Evolutionary conservation across 2,113 vertebrate species (phyloP).

Genomic region (Cygnus buccinator): DNA sequence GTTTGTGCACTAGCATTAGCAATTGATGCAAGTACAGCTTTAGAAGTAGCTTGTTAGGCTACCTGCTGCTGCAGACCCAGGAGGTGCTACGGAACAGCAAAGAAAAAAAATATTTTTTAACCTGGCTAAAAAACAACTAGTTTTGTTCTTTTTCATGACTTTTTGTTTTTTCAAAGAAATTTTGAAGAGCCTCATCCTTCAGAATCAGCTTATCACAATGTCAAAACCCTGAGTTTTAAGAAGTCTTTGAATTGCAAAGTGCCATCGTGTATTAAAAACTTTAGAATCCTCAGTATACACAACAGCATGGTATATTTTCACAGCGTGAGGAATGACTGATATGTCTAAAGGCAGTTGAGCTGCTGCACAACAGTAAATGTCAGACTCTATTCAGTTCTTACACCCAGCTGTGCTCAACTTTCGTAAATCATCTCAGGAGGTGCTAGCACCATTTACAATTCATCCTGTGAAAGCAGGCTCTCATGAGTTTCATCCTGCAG

Average conservation of each 20-base stretch:
- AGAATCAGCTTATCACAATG: neutral
- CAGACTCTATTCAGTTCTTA: neutral
- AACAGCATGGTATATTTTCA: neutral
- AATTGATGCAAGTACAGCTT: neutral
- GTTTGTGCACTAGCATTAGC: slow-evolving; percentile 4
- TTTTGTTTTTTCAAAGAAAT: neutral
- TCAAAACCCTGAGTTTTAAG: neutral
- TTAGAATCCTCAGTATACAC: neutral
- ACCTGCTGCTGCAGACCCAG: slow-evolving; percentile 51
- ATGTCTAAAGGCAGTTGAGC: neutral
- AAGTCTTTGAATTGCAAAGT: neutral
- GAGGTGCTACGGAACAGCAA: neutral
- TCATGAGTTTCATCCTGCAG: neutral
- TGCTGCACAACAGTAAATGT: neutral
- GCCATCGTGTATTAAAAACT: neutral
- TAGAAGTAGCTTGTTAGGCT: slow-evolving; percentile 27
- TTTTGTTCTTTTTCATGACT: neutral
- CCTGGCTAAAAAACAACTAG: neutral
- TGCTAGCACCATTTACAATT: neutral
- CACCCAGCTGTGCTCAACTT: neutral
- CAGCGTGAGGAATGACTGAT: neutral
- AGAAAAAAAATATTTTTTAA: neutral
- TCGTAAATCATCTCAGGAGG: neutral
- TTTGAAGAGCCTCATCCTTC: neutral
- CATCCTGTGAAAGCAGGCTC: neutral